These are phyloP conservation scores for Lonchura striata DNA, from an alignment of 2,113 vertebrate genomes.

Conservation along the genomic window DNA sequence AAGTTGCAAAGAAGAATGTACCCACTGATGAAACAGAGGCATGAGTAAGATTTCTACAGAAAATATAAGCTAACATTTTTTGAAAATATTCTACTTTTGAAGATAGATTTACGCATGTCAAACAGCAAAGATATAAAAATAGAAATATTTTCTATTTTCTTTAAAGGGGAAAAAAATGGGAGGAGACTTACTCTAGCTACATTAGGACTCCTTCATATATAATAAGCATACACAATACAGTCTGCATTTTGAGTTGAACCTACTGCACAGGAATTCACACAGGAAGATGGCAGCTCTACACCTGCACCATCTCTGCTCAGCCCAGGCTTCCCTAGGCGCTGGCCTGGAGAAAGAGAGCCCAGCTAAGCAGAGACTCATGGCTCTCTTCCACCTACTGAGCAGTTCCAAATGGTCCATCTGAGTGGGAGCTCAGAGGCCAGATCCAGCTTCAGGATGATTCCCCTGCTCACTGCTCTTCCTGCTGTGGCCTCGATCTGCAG, in stretches of 20 bases:
- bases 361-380: background rate
- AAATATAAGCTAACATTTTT: background rate
- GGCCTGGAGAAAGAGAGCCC: background rate
- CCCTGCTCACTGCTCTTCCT: background rate
- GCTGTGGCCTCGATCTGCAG: background rate
- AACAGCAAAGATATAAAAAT: background rate
- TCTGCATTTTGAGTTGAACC: background rate
- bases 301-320: background rate
- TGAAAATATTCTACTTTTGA: background rate
- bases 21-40: background rate
- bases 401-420: background rate
- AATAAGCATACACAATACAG: background rate
- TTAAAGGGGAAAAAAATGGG: background rate
- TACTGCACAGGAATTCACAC: background rate
- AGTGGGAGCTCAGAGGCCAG: background rate
- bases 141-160: background rate
- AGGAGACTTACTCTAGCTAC: background rate
- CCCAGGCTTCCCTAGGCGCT: background rate
- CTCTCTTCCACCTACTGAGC: background rate
- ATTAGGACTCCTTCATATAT: background rate
- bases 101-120: background rate
- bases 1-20: background rate
- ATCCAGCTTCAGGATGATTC: background rate
- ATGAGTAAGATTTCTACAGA: background rate
- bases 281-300: background rate